A percentile compares a stretch with the other conserved stretches of the same genome.
Evolutionary conservation across 2,888 invertebrate genomes (phyloP).

Genomic region (Drosophila niveifrons): DNA sequence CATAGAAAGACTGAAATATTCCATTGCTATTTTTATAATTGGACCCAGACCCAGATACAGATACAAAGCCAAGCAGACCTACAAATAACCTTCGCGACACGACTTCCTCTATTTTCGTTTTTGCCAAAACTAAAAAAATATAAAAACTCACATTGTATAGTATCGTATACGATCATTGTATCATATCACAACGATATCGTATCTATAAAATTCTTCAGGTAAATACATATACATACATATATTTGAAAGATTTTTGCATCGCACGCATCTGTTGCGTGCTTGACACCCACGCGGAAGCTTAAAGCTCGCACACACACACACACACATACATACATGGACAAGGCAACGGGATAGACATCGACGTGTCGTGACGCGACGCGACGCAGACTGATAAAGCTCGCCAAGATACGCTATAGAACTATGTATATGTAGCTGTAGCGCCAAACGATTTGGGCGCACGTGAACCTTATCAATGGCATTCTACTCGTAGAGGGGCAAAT

Average conservation of each 20-base stretch:
- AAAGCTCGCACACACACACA: constrained; percentile 13
- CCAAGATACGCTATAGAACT: constrained; percentile 7
- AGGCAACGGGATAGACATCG: constrained; percentile 1
- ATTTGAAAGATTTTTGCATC: neutral
- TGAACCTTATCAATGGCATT: constrained; percentile 61
- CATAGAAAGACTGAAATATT: constrained; percentile 28
- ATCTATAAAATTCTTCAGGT: neutral
- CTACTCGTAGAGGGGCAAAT: neutral
- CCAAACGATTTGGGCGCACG: constrained; percentile 47
- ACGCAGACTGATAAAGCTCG: constrained; percentile 28
- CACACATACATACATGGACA: neutral
- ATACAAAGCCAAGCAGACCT: constrained; percentile 54
- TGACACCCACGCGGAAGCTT: constrained; percentile 44
- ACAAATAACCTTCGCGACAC: constrained; percentile 67
- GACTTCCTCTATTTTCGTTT: constrained; percentile 11
- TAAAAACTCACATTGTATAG: constrained; percentile 5
- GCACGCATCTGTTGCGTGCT: constrained; percentile 61
- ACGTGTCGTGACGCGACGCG: neutral
- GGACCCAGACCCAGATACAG: constrained; percentile 37
- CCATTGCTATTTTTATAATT: constrained; percentile 61
- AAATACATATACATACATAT: too few relatives aligned
- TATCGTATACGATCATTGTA: constrained; percentile 10
- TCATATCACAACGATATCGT: constrained; percentile 13
- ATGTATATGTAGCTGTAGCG: neutral
- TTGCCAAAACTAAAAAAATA: neutral